Evolutionary conservation across 1,140 invertebrate genomes (phyloP), one percentile per base, ranked within the genome.

Genomic region (Hyles euphorbiae): DNA sequence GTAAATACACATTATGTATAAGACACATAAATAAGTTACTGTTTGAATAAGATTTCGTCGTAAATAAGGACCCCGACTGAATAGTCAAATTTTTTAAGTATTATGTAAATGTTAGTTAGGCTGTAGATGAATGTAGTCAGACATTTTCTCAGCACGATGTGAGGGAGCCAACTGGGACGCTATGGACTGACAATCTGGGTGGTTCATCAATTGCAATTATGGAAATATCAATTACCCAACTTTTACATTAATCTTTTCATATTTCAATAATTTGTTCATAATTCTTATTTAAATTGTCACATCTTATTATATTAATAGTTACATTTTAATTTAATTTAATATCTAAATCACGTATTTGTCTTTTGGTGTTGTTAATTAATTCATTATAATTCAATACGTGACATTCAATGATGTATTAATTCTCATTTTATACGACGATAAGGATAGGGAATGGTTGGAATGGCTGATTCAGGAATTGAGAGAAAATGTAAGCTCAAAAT

Each of bases 1-100:
- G 47, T 48, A 40, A 40, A 40, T 40, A 48, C 47, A 10, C 47
- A 12, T 48, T 11, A 32, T n/a, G n/a, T 52, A 52, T 34, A 52
- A 52, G 22, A 9, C 11, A 52, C 3, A 11, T 34, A 8, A 52
- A 12, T 52, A 12, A 9, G 50, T 56, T 33, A 56, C 22, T 5
- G 33, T n/a, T 11, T 48, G n/a, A 22, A 47, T 60, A 61, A 54
- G 53, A 62, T 53, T 60, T 74, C 65, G 63, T 72, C 45, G 49
- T 87, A 83, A 74, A 59, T 87, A 87, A 87, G 82, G 65, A 78
- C 83, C 76, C 82, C 76, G 84, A 87, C 84, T 87, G 84, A 87
- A 87, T 87, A 87, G 84, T 87, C 84, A 87, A 79, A 74, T 74
- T 82, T 85, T 81, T 77, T 83, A 83, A 80, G 78, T 67, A 77